Evolutionary conservation across 2,797 vertebrate genomes (phyloP).

Genomic region (Gila robusta): DNA sequence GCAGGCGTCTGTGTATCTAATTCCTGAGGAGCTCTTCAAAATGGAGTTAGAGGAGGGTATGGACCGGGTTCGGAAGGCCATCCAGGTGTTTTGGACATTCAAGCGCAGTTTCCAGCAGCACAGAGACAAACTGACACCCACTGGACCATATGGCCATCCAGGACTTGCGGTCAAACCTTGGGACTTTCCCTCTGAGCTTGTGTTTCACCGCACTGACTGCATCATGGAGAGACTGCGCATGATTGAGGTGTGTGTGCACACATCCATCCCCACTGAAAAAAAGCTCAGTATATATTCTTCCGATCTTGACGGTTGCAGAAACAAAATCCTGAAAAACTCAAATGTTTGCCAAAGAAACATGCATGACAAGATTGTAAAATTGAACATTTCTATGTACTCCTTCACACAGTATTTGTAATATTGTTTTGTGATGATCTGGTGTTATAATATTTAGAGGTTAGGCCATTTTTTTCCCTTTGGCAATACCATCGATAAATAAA

Average conservation of each 20-base stretch:
- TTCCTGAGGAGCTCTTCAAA: constrained; percentile 85
- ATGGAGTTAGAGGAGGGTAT: constrained; percentile 82
- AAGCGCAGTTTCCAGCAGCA: constrained; percentile 74
- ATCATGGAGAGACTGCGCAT: constrained; percentile 74
- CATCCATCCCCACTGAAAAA: not conserved
- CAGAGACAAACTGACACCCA: constrained; percentile 64
- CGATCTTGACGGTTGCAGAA: not conserved
- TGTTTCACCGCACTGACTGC: constrained; percentile 75
- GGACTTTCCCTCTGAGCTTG: constrained; percentile 77
- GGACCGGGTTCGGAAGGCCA: constrained; percentile 76
- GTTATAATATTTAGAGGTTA: not conserved
- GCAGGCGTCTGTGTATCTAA: constrained; percentile 80
- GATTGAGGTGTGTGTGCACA: constrained; percentile 68
- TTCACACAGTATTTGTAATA: not conserved
- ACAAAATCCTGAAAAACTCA: not conserved
- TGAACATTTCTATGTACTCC: not conserved
- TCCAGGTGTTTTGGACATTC: constrained; percentile 75
- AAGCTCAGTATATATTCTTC: not conserved
- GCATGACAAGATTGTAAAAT: not conserved
- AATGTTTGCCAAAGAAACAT: not conserved
- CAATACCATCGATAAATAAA: not conserved
- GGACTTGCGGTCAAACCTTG: constrained; percentile 67
- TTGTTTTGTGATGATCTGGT: not conserved
- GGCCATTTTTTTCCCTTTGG: not conserved
- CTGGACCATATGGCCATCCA: constrained; percentile 66